phyloP scores from a whole-genome alignment of 1,140 invertebrate species.

The Ganaspis sp. region DNA sequence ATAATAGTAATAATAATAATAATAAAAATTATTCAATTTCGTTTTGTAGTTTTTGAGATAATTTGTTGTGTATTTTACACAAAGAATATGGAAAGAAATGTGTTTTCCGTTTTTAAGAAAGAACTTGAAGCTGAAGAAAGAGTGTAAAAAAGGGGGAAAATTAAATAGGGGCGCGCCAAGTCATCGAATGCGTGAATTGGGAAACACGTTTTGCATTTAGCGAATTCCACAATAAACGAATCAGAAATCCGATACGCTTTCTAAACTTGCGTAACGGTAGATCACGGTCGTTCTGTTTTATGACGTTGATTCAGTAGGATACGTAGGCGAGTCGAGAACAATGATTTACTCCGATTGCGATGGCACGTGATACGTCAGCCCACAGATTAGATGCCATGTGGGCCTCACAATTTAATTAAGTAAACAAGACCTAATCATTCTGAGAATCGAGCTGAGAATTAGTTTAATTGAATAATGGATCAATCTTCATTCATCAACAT shows the following conservation, averaged over 20 bases:
- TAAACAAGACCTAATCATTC: slow-evolving; percentile 4
- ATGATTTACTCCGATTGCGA: slow-evolving; percentile 13
- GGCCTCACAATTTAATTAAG: slow-evolving; percentile 13
- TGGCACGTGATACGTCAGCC: slow-evolving; percentile 7
- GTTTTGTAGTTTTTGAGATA: too few relatives aligned
- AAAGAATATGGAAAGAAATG: too few relatives aligned
- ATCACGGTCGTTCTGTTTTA: slow-evolving; percentile 13
- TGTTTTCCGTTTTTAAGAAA: too few relatives aligned
- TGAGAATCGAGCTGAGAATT: not conserved
- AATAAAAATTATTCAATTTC: too few relatives aligned
- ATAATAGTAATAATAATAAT: too few relatives aligned
- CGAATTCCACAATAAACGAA: slow-evolving; percentile 12
- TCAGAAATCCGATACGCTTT: slow-evolving; percentile 1
- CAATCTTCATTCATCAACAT: not conserved
- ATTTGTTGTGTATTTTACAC: too few relatives aligned
- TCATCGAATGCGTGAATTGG: slow-evolving; percentile 6
- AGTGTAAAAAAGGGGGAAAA: not conserved
- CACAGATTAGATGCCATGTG: slow-evolving; percentile 9
- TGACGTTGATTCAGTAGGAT: slow-evolving; percentile 1
- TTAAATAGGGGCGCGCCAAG: not conserved
- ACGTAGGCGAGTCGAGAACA: slow-evolving; percentile 8
- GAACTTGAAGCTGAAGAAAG: too few relatives aligned
- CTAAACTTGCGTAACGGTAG: slow-evolving; percentile 13
- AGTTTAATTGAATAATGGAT: not conserved
- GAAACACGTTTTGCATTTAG: not conserved